These are phyloP conservation scores for Trachemys scripta DNA, from an alignment of 2,113 vertebrate genomes.

Conservation along the genomic window DNA sequence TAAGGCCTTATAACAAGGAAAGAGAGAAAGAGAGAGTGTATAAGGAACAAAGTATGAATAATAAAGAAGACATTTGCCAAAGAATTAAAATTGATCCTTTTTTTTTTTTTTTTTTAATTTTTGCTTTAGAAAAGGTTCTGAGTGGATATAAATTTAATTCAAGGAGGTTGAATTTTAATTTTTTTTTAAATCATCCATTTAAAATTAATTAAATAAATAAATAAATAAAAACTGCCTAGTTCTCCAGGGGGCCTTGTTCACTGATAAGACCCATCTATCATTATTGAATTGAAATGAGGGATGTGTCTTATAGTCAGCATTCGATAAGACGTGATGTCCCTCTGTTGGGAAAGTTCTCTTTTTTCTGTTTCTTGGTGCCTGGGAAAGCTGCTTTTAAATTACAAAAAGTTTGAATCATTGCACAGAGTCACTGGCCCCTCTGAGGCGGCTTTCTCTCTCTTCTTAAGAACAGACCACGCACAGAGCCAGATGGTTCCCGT, in stretches of 20 bases:
- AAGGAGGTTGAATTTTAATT: not conserved
- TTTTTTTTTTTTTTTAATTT: fast-evolving
- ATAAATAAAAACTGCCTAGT: not conserved
- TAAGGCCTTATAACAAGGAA: constrained; percentile 49
- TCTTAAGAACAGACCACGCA: constrained; percentile 85
- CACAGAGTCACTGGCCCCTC: constrained; percentile 76
- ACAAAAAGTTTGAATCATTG: constrained; percentile 75
- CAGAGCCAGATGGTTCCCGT: constrained; percentile 97
- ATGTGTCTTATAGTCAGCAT: not conserved
- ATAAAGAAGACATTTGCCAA: constrained; percentile 8
- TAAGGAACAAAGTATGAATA: constrained; percentile 20
- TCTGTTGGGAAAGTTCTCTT: not conserved
- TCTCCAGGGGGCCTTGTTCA: not conserved
- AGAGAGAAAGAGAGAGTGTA: not conserved
- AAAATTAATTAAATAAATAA: constrained; percentile 13
- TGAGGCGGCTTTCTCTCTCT: constrained; percentile 79
- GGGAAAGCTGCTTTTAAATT: constrained; percentile 75
- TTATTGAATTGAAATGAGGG: constrained; percentile 25
- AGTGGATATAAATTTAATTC: not conserved
- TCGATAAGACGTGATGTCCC: fast-evolving
- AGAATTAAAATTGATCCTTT: fast-evolving
- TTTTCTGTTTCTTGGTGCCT: constrained; percentile 56
- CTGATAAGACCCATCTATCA: constrained; percentile 29
- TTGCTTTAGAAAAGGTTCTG: not conserved
- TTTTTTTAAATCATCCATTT: not conserved